Percentiles rank a stretch among this genome's conserved stretches.
Evolutionary conservation across 2,797 vertebrate genomes (phyloP).

Genomic region (Cuculus canorus): DNA sequence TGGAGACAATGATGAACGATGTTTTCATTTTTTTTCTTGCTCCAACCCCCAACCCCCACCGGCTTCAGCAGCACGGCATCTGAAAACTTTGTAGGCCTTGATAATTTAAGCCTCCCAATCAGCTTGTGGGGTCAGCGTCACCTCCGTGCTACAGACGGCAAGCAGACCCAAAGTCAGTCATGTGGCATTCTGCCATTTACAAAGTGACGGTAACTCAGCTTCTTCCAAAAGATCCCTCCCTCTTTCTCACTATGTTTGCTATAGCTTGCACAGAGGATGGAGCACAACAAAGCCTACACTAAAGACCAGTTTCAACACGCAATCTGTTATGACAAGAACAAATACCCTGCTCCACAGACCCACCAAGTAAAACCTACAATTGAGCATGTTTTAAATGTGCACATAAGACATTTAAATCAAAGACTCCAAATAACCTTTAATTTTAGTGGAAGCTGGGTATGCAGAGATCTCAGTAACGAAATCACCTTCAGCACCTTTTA

Average conservation of each 20-base stretch:
- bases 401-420: not conserved
- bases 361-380: not conserved
- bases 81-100: not conserved
- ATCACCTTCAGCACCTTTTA: not conserved
- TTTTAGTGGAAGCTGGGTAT: not conserved
- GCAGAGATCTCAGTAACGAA: not conserved
- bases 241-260: not conserved
- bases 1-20: not conserved
- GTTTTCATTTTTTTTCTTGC: slow-evolving; percentile 17
- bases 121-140: slow-evolving; percentile 37
- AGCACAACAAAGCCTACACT: not conserved
- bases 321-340: not conserved
- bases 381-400: not conserved
- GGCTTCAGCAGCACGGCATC: not conserved
- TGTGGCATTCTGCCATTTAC: not conserved
- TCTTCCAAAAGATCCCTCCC: slow-evolving; percentile 5
- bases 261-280: not conserved
- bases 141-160: not conserved
- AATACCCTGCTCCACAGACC: not conserved
- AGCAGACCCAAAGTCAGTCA: not conserved
- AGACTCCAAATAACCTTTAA: not conserved
- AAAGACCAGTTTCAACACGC: not conserved
- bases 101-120: not conserved
- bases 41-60: not conserved
- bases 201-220: not conserved